Conservation (phyloP, 2,113 vertebrate species). For the Illadopsis cleaveri region DNA sequence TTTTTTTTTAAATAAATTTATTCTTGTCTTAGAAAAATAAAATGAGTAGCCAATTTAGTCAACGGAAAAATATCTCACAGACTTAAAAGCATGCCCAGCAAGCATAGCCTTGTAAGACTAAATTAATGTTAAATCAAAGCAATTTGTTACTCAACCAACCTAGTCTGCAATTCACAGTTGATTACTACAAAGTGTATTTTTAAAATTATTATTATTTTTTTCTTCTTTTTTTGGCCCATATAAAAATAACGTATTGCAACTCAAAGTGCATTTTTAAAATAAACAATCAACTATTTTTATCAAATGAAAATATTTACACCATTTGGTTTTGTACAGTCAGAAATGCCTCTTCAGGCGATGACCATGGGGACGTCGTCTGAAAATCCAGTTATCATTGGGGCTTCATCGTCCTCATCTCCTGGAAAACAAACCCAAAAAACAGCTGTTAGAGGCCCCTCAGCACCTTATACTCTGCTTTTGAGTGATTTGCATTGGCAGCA, state of each 20-base stretch:
- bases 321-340: conserved; percentile 76
- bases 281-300: conserved; percentile 83
- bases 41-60: conserved; percentile 68
- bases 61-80: conserved; percentile 73
- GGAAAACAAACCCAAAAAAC: conserved; percentile 29
- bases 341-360: conserved; percentile 84
- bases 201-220: conserved; percentile 30
- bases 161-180: conserved; percentile 77
- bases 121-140: conserved; percentile 66
- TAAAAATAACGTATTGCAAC: conserved; percentile 88
- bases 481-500: neutral
- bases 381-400: conserved; percentile 97
- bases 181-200: conserved; percentile 75
- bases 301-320: conserved; percentile 84
- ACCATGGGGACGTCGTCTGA: conserved; percentile 99
- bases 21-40: conserved; percentile 77
- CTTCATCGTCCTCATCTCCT: conserved; percentile 97
- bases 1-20: conserved; percentile 71
- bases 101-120: conserved; percentile 77
- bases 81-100: conserved; percentile 78
- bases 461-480: neutral
- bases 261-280: conserved; percentile 87
- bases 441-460: neutral
- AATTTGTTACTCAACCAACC: conserved; percentile 69
- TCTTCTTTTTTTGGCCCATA: conserved; percentile 77